Evolutionary conservation across 2,113 vertebrate genomes (phyloP).

Genomic region (Actinemys pallida): DNA sequence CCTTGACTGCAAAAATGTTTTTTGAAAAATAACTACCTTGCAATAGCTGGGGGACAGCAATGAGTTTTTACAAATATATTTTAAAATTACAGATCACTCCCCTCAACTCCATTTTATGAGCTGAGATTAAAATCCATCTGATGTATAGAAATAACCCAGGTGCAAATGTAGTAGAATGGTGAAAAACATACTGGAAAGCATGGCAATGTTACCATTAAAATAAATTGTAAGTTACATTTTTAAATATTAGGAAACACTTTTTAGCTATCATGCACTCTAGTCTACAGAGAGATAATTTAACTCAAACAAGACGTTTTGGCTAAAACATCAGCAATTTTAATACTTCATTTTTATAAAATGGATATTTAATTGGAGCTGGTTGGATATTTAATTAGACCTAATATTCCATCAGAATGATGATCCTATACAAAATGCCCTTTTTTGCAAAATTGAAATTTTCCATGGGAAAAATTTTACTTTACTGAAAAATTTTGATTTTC

Average conservation of each 20-base stretch:
- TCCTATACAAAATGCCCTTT: too few relatives aligned
- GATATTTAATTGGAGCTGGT: neutral
- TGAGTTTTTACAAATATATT: neutral
- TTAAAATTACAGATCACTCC: neutral
- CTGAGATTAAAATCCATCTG: neutral
- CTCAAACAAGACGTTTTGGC: neutral
- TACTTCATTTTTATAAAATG: neutral
- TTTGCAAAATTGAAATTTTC: too few relatives aligned
- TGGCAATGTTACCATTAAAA: neutral
- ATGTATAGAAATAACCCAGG: neutral
- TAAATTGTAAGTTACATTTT: neutral
- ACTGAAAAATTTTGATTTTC: too few relatives aligned
- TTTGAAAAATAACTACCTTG: neutral
- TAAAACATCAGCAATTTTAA: neutral
- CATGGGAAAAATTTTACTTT: too few relatives aligned
- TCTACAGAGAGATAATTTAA: constrained; percentile 18
- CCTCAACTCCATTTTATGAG: neutral
- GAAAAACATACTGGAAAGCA: neutral
- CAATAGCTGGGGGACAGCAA: neutral
- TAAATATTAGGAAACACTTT: neutral
- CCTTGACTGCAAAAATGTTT: neutral
- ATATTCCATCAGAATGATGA: too few relatives aligned
- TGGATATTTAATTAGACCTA: neutral
- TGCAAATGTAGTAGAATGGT: neutral
- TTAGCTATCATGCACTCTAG: neutral